These are phyloP conservation scores for Catalaphyllia jardinei DNA, from an alignment of 64 coral and sea anemone species.

Conservation along the genomic window DNA sequence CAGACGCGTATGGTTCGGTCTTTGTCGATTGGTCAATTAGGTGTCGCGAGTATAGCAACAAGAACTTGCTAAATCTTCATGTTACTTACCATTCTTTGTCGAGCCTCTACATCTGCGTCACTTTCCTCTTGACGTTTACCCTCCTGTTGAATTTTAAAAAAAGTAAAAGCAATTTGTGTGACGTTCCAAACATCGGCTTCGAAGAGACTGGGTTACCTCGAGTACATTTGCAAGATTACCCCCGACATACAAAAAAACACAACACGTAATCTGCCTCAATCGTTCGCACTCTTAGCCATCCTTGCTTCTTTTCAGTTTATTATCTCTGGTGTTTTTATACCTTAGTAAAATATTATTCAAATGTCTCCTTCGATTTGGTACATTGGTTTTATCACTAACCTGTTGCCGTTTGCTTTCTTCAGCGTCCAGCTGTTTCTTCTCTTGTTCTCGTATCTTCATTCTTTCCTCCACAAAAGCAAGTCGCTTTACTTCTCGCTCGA, in stretches of 20 bases:
- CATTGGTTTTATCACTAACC: conserved; percentile 23
- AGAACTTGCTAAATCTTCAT: no score
- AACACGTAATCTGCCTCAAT: no score
- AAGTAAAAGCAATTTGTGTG: background rate
- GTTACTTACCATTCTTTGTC: conserved; percentile 69
- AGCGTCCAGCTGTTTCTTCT: conserved; percentile 76
- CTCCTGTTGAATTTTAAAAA: conserved; percentile 10
- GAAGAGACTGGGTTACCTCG: no score
- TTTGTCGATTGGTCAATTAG: background rate
- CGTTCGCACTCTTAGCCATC: background rate
- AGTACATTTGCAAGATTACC: no score
- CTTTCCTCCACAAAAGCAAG: conserved; percentile 91
- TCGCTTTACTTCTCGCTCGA: conserved; percentile 94
- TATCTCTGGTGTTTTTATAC: background rate
- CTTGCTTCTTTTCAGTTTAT: background rate
- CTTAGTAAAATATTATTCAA: background rate
- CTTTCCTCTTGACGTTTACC: conserved; percentile 72
- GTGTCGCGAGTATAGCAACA: no score
- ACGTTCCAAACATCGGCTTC: no score
- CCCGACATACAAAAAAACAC: no score
- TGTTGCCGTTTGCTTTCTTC: conserved; percentile 61
- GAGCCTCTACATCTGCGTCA: conserved; percentile 78
- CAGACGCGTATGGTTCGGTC: no score
- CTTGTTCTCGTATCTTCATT: conserved; percentile 77
- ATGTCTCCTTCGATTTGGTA: no score